phyloP scores from a whole-genome alignment of 2,113 vertebrate species.

The Sterrhoptilus dennistouni region DNA sequence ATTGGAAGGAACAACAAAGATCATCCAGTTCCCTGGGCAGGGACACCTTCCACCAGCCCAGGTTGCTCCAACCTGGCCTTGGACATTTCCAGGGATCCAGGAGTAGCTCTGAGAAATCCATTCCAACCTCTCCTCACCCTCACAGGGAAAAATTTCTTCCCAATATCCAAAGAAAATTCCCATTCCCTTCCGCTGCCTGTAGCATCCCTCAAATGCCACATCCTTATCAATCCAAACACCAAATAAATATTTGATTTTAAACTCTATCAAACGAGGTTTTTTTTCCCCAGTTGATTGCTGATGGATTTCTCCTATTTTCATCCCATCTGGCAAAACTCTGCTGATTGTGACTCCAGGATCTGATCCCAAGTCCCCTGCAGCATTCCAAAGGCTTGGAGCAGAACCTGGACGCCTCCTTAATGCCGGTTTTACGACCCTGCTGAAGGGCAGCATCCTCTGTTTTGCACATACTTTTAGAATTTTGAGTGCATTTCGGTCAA shows the following conservation, averaged over 20 bases:
- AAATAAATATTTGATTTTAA: not conserved
- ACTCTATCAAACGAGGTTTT: not conserved
- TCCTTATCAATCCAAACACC: not conserved
- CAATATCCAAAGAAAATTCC: not conserved
- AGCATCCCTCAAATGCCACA: not conserved
- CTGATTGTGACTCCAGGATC: not conserved
- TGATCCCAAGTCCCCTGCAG: not conserved
- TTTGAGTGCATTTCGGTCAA: not conserved
- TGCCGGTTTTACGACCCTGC: constrained; percentile 19
- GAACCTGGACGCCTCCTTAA: not conserved
- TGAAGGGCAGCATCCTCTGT: constrained; percentile 15
- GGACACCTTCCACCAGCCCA: not conserved
- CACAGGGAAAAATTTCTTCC: not conserved
- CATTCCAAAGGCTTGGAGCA: constrained; percentile 42
- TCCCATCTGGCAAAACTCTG: not conserved
- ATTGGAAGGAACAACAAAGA: not conserved
- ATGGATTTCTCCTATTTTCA: not conserved
- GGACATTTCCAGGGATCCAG: not conserved
- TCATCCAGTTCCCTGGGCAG: not conserved
- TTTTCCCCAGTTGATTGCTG: not conserved
- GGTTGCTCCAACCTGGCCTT: not conserved
- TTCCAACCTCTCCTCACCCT: not conserved
- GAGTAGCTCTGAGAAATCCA: not conserved
- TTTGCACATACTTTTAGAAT: constrained; percentile 28
- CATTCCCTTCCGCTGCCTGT: fast-evolving